Percentiles rank a stretch among this genome's conserved stretches.
Conservation (phyloP, 2,113 vertebrate genomes). For the Halichoerus grypus region DNA sequence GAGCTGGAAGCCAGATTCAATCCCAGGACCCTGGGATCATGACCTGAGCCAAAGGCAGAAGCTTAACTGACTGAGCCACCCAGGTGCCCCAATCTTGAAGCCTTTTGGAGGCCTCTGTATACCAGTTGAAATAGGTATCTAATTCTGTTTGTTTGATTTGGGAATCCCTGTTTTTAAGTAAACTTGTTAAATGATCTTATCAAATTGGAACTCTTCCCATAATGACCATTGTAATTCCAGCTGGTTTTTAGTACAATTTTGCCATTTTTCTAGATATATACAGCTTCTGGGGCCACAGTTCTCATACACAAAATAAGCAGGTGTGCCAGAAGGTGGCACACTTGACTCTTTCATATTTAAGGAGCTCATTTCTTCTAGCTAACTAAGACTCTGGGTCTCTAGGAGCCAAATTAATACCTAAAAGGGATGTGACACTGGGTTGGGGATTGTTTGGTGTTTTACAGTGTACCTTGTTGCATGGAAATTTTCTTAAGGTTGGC, state of each 20-base stretch:
- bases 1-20: background rate
- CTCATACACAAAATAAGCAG: background rate
- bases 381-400: background rate
- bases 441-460: background rate
- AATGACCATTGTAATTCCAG: background rate
- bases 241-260: background rate
- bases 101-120: background rate
- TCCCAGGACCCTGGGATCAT: background rate
- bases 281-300: background rate
- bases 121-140: background rate
- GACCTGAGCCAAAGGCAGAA: background rate
- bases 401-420: background rate
- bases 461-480: background rate
- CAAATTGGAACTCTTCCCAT: background rate
- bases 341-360: background rate
- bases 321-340: background rate
- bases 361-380: background rate
- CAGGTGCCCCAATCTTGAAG: background rate
- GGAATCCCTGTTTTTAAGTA: background rate
- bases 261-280: background rate
- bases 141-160: background rate
- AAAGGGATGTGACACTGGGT: background rate
- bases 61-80: background rate
- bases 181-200: background rate
- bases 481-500: background rate